Conservation (phyloP, 2,888 invertebrate species). For the Dromius quadrimaculatus region DNA sequence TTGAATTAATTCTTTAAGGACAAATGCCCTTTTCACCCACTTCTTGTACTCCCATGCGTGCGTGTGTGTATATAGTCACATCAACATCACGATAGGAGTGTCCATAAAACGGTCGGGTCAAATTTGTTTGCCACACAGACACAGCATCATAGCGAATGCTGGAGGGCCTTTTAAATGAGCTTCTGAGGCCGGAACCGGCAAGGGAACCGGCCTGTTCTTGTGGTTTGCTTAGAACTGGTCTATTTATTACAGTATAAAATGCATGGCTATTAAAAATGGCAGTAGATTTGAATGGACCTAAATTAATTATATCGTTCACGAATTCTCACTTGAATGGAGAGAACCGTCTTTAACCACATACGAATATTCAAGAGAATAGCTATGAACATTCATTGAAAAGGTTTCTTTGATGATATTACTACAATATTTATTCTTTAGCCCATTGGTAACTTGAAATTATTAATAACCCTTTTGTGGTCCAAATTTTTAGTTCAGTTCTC, state of each 20-base stretch:
- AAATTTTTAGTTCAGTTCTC: too few relatives aligned
- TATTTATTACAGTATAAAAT: slow-evolving; percentile 51
- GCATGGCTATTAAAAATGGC: slow-evolving; percentile 50
- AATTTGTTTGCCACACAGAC: slow-evolving; percentile 43
- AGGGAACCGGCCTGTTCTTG: too few relatives aligned
- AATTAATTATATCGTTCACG: background rate
- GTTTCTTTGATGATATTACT: too few relatives aligned
- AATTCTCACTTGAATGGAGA: slow-evolving; percentile 15
- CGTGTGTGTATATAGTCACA: slow-evolving; percentile 19
- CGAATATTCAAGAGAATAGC: too few relatives aligned
- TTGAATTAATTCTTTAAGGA: too few relatives aligned
- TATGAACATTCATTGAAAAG: too few relatives aligned
- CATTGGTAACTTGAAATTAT: too few relatives aligned
- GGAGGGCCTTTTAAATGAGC: slow-evolving; percentile 49
- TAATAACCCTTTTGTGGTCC: too few relatives aligned
- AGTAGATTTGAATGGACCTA: slow-evolving; percentile 33
- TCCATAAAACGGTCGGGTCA: slow-evolving; percentile 33
- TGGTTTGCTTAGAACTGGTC: slow-evolving; percentile 47
- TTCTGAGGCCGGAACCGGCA: slow-evolving; percentile 49
- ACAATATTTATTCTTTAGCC: too few relatives aligned
- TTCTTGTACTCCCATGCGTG: too few relatives aligned
- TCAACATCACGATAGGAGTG: slow-evolving; percentile 18
- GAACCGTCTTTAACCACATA: slow-evolving; percentile 1
- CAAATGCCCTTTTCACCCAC: too few relatives aligned
- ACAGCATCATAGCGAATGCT: slow-evolving; percentile 33